A percentile compares a stretch with the other conserved stretches of the same genome.
Conservation (phyloP, 1,140 invertebrate genomes). For the Bombus superbus region DNA sequence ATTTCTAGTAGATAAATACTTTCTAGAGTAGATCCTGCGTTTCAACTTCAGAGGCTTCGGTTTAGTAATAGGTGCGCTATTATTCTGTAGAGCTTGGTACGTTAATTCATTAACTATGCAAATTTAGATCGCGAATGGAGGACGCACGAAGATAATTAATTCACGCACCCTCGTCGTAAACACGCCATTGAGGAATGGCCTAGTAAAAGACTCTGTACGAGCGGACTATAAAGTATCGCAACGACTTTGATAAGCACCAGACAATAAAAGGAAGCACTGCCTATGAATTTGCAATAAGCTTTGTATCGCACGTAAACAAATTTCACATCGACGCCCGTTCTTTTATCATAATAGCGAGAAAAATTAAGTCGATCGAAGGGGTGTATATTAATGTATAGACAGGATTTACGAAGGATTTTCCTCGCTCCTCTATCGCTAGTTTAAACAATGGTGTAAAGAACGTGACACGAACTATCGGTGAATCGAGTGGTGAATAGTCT, state of each 20-base stretch:
- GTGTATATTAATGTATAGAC: background rate
- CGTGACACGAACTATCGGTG: too few relatives aligned
- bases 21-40: background rate
- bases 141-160: conserved; percentile 26
- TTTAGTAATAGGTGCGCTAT: background rate
- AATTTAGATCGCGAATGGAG: conserved; percentile 27
- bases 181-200: background rate
- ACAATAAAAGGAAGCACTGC: conserved; percentile 40
- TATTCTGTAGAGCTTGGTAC: too few relatives aligned
- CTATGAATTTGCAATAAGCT: conserved; percentile 21
- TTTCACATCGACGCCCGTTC: background rate
- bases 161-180: conserved; percentile 14
- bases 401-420: background rate
- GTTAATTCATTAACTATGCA: conserved; percentile 25
- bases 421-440: too few relatives aligned
- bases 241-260: background rate
- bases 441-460: background rate
- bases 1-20: background rate
- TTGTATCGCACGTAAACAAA: conserved; percentile 9
- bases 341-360: background rate
- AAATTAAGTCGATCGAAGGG: background rate
- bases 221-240: background rate
- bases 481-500: background rate
- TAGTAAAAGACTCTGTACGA: background rate
- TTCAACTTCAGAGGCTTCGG: background rate